Base-by-base conservation (phyloP, 2,113 vertebrate species). In the Lagopus leucura region DNA sequence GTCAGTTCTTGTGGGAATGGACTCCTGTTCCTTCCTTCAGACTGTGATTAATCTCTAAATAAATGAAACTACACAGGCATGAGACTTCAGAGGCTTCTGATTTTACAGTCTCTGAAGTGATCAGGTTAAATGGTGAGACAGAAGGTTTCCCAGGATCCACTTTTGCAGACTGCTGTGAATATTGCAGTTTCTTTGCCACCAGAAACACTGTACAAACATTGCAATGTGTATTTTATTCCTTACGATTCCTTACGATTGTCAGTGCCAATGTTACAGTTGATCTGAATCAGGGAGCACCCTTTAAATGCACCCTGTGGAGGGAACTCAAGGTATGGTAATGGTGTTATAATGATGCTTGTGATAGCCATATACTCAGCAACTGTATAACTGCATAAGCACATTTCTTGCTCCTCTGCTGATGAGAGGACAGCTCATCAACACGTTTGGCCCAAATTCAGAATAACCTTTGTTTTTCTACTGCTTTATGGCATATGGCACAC, bases 41-140 rank as follows among this genome's bases (percentile, higher is more conserved):
- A 32, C 55, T 91, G 28, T 71, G 85, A 91, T 93, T 89, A 96
- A 92, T 92, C 93, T 93, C 94, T 96, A 94, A 94, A 91, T 72
- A 94, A 92, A 94, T 78, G 85, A 75, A 96, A 86, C 78, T 88
- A 74, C 89, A 81, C 79, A 88, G 60, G 42, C 89, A 67, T 55
- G 82, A 90, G 93, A 43, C 72, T 69, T 88, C 24, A 11, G 75
- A 93, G 89, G 76, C 52, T 80, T 77, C 82, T 92, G 75, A 52
- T 80, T 86, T 93, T 34, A n/a, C 78, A n/a, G 38, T 86, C 45
- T 79, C 75, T 72, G 75, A 88, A 91, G 70, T 6, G 28, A 22
- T 86, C 32, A 2, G 28, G 82, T 91, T 91, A 80, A 94, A 65
- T 7, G 58, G 20, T 1, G 5, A 88, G 60, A 3, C 54, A 32